These are phyloP conservation scores for Dicyrtomina minuta DNA, from an alignment of 2,888 invertebrate species.

Conservation along the genomic window DNA sequence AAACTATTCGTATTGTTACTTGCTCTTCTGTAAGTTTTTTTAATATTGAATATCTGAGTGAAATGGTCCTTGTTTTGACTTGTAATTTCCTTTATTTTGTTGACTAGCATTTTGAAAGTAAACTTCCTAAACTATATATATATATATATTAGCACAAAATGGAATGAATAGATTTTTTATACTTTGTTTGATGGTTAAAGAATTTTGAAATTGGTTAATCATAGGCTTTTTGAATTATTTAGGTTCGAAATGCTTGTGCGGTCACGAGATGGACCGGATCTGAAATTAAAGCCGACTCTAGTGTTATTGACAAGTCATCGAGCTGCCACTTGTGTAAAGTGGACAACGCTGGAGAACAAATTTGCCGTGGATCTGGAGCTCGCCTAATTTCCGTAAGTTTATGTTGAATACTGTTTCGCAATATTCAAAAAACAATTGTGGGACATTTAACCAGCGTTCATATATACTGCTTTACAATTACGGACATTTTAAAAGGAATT, in stretches of 20 bases:
- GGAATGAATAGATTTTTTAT: too few species aligned
- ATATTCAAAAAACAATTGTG: too few species aligned
- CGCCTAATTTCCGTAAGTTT: conserved; percentile 79
- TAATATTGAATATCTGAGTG: not conserved
- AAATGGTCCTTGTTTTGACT: not conserved
- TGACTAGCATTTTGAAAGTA: not conserved
- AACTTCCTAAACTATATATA: not conserved
- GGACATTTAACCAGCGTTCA: too few species aligned
- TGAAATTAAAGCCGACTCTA: conserved; percentile 94
- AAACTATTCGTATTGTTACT: conserved; percentile 95
- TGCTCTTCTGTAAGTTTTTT: conserved; percentile 74
- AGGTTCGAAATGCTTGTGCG: conserved; percentile 96
- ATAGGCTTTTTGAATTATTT: conserved; percentile 31
- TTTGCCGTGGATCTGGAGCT: conserved; percentile 97
- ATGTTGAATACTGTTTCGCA: too few species aligned
- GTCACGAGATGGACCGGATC: conserved; percentile 78
- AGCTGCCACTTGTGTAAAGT: conserved; percentile 97
- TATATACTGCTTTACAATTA: too few species aligned
- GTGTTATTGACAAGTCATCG: conserved; percentile 92
- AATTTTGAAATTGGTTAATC: not conserved
- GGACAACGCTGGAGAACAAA: conserved; percentile 97
- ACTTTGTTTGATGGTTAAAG: not conserved
- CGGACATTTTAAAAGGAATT: too few species aligned
- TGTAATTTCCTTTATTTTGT: not conserved
- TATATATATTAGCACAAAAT: too few species aligned